A percentile compares a stretch with the other conserved stretches of the same genome.
Evolutionary conservation across 2,113 vertebrate species (phyloP).

Genomic region (Cygnus atratus): DNA sequence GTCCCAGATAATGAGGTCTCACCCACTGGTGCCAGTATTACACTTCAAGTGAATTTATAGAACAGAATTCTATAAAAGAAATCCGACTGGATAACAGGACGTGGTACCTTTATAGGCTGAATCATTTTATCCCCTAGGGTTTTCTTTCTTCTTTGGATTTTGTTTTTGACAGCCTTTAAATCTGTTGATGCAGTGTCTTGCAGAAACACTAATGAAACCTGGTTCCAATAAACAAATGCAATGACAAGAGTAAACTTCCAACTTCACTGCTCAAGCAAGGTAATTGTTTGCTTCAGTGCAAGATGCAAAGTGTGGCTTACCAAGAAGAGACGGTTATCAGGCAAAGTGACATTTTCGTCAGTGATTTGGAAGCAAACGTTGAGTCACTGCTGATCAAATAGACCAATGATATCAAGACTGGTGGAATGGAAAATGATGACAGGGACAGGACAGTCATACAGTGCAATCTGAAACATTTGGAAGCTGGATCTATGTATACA

Average conservation of each 20-base stretch:
- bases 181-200: background rate
- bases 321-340: background rate
- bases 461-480: background rate
- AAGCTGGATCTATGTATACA: background rate
- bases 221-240: background rate
- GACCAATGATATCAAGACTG: background rate
- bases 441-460: rapidly evolving
- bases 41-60: background rate
- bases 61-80: background rate
- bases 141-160: constrained; percentile 1
- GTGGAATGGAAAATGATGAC: background rate
- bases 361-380: background rate
- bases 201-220: constrained; percentile 17
- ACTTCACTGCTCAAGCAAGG: background rate
- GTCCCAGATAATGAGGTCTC: constrained; percentile 22
- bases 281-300: background rate
- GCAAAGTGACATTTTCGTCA: background rate
- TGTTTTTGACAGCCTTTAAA: background rate
- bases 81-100: background rate
- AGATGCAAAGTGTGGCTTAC: background rate
- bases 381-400: background rate
- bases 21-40: background rate
- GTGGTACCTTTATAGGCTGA: background rate
- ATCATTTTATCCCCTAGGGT: background rate
- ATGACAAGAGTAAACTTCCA: background rate